Conservation (phyloP, 2,888 invertebrate species). For the Habrosyne pyritoides region DNA sequence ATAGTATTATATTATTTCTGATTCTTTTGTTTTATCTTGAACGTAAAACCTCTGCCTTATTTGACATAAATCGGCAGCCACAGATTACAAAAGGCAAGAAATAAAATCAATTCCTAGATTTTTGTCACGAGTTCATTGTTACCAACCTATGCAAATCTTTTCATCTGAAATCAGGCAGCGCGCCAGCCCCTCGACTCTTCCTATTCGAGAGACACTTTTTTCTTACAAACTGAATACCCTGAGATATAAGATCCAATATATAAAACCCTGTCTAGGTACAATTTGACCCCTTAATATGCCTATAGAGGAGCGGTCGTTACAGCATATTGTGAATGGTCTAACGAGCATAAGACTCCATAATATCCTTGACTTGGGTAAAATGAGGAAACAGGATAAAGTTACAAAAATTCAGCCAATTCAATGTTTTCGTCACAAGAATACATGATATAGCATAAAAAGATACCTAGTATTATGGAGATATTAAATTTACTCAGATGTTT, state of each 20-base stretch:
- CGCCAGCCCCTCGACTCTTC: not conserved
- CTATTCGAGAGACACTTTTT: not conserved
- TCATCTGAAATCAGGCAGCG: not conserved
- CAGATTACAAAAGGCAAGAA: too few relatives aligned
- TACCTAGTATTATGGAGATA: too few relatives aligned
- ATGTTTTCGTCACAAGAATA: not conserved
- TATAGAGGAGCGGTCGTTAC: slow-evolving; percentile 1
- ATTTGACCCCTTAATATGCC: not conserved
- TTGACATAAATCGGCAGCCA: too few relatives aligned
- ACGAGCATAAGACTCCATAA: slow-evolving; percentile 1
- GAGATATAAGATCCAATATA: not conserved
- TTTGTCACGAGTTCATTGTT: not conserved
- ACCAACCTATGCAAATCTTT: not conserved
- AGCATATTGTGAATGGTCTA: slow-evolving; percentile 4
- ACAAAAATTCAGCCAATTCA: not conserved
- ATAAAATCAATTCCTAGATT: not conserved
- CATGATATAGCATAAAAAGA: not conserved
- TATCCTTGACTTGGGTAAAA: not conserved
- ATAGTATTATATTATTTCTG: too few relatives aligned
- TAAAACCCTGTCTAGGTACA: not conserved
- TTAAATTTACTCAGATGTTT: too few relatives aligned
- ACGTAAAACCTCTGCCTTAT: too few relatives aligned
- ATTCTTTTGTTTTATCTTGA: too few relatives aligned
- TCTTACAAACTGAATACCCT: not conserved
- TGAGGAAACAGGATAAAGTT: slow-evolving; percentile 1